Base-by-base conservation (phyloP, 2,888 invertebrate genomes). In the Drosophila atripex region DNA sequence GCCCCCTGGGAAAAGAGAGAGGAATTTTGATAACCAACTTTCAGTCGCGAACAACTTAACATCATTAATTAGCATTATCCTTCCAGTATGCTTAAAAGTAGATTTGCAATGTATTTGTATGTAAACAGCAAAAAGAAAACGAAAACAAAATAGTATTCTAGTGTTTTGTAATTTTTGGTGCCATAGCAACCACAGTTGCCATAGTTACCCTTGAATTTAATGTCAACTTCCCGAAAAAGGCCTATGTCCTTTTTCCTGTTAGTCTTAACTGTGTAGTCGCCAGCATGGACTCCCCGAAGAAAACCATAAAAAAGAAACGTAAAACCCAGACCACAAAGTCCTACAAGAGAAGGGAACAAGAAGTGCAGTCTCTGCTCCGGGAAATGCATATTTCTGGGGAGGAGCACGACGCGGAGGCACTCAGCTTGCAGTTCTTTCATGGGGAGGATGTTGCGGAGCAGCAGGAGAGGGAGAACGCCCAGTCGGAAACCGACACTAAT, bases 61-160 rank as follows among this genome's bases (percentile, higher is more conserved):
- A 65, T 45, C 52, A 45, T 53, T 54, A 25, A 47, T 56, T 60
- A 73, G 56, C 55, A 71, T 35, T 32, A 12, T 28, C 46, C 59
- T 23, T 46, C 46, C 61, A 70, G 41, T 71, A 61, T 58, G 73
- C 46, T 55, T 76, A 88, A 77, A 84, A 87, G 74, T 87, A 89
- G 86, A 80, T 79, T 85, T 78, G 75, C 79, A 75, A 66, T 88
- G 78, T 87, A 89, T 86, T 86, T 89, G 84, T 89, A 89, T 89
- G 89, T 86, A 68, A 82, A 78, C 76, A 89, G 82, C 80, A 89
- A 83, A 78, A 86, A 84, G 82, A 86, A 84, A 80, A 77, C 85
- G 75, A 85, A 88, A 86, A 78, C 58, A 70, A 61, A 74, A 49
- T 23, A 77, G 32, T 35, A 23, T 5, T 28, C 6, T 14, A 8